A percentile compares a stretch with the other conserved stretches of the same genome.
Evolutionary conservation across 2,113 vertebrate species (phyloP).

Genomic region (human (Homo sapiens)): GRCh38 chr18:66387501-66388000

Average conservation of each 20-base stretch:
- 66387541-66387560: not conserved
- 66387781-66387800: not conserved
- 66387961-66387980: not conserved
- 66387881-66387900: not conserved
- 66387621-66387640: not conserved
- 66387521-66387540: not conserved
- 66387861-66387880: not conserved
- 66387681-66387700: not conserved
- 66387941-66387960: not conserved
- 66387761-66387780: not conserved
- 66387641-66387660: not conserved
- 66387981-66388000: not conserved
- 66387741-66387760: not conserved
- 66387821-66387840: not conserved
- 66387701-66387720: not conserved
- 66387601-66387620: not conserved
- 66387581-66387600: not conserved
- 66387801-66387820: not conserved
- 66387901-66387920: not conserved
- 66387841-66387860: not conserved
- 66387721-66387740: not conserved
- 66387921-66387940: not conserved
- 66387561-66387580: not conserved
- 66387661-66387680: not conserved
- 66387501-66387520: conserved; percentile 19